These are phyloP conservation scores for Drosophila macrospina DNA, from an alignment of 2,888 invertebrate species.

Conservation along the genomic window DNA sequence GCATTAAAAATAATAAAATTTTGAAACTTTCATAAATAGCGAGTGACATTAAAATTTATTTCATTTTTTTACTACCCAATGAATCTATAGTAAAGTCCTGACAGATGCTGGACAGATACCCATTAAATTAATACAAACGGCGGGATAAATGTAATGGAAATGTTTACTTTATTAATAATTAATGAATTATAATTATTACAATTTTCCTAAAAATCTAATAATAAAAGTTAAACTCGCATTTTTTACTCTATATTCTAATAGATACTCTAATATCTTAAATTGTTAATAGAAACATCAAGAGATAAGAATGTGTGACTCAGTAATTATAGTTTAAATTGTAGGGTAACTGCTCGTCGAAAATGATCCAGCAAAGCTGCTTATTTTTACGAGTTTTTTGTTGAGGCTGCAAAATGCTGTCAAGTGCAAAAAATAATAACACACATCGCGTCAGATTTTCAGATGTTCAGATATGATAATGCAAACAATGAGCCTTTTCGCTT, in stretches of 20 bases:
- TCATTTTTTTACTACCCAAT: conserved; percentile 18
- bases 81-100: neutral
- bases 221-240: no score
- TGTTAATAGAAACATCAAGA: neutral
- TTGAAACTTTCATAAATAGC: conserved; percentile 68
- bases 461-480: conserved; percentile 71
- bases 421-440: conserved; percentile 73
- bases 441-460: conserved; percentile 72
- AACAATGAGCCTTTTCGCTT: conserved; percentile 52
- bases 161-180: no score
- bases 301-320: neutral
- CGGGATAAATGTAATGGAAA: neutral
- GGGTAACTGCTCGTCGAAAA: neutral
- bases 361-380: neutral
- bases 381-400: conserved; percentile 33
- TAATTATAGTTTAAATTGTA: neutral
- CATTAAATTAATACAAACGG: neutral
- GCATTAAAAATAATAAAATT: conserved; percentile 68
- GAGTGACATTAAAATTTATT: conserved; percentile 56
- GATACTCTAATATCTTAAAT: neutral
- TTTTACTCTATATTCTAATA: no score
- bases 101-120: conserved; percentile 19
- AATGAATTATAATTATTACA: no score
- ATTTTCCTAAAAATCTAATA: no score
- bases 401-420: conserved; percentile 54